Percentiles rank a stretch among this genome's conserved stretches.
phyloP scores from a whole-genome alignment of 2,113 vertebrate genomes.

The Serinus canaria region DNA sequence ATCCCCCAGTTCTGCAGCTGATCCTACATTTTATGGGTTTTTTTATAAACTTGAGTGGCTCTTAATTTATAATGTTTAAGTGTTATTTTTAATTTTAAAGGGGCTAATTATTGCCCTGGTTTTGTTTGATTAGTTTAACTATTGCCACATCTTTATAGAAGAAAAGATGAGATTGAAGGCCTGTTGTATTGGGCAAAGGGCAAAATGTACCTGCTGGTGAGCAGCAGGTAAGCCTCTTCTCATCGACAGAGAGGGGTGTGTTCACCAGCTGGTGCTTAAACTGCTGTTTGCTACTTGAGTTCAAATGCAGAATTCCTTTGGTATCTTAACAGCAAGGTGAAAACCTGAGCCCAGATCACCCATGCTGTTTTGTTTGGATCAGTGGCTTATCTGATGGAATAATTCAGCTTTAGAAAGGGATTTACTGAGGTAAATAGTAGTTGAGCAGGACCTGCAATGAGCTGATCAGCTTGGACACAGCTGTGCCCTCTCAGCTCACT shows the following conservation, averaged over 20 bases:
- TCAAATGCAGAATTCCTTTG: not conserved
- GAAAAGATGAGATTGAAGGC: not conserved
- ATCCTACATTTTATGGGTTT: not conserved
- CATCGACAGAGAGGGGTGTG: not conserved
- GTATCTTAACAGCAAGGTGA: not conserved
- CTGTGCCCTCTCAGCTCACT: not conserved
- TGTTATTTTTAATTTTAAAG: not conserved
- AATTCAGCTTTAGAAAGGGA: not conserved
- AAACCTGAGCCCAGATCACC: not conserved
- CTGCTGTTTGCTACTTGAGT: not conserved
- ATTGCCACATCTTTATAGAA: not conserved
- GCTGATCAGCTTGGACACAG: rapidly evolving
- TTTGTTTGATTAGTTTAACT: not conserved
- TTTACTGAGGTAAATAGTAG: not conserved
- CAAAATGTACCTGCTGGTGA: not conserved
- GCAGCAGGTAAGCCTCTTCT: not conserved
- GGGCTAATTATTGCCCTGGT: not conserved
- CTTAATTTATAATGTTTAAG: not conserved
- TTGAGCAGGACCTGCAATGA: not conserved
- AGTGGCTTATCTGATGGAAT: not conserved
- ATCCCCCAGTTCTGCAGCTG: not conserved
- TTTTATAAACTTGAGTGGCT: not conserved
- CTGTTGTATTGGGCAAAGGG: not conserved
- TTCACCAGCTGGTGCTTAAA: not conserved
- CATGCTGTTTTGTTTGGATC: not conserved